Percentiles rank a stretch among this genome's conserved stretches.
phyloP scores from a whole-genome alignment of 2,113 vertebrate species.

The Trogon surrucura region DNA sequence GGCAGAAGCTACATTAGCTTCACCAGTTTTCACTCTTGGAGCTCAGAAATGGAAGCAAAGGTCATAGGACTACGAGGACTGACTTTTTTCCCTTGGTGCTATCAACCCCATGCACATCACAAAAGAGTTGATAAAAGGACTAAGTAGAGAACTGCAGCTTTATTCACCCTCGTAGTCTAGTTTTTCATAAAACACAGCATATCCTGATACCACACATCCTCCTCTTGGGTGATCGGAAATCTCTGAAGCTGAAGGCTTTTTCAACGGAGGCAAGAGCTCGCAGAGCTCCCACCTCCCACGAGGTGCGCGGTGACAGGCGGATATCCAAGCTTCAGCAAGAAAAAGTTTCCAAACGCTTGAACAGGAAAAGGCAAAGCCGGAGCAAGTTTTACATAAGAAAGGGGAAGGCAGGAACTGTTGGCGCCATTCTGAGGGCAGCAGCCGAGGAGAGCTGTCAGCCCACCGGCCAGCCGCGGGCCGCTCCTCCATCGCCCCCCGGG shows the following conservation, averaged over 20 bases:
- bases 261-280: not conserved
- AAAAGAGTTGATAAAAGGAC: not conserved
- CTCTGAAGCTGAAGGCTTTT: not conserved
- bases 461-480: not conserved
- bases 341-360: not conserved
- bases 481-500: not conserved
- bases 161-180: not conserved
- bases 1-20: not conserved
- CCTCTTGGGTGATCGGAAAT: not conserved
- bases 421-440: not conserved
- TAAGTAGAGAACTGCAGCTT: not conserved
- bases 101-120: not conserved
- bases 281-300: not conserved
- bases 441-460: not conserved
- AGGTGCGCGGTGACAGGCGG: not conserved
- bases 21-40: not conserved
- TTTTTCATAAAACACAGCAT: not conserved
- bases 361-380: not conserved
- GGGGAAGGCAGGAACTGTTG: not conserved
- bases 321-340: not conserved
- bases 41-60: not conserved
- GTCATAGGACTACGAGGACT: not conserved
- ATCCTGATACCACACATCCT: not conserved
- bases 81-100: not conserved
- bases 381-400: not conserved